Evolutionary conservation across 1,140 invertebrate genomes (phyloP), one percentile per base, ranked within the genome.

Genomic region (Euglossa dilemma): DNA sequence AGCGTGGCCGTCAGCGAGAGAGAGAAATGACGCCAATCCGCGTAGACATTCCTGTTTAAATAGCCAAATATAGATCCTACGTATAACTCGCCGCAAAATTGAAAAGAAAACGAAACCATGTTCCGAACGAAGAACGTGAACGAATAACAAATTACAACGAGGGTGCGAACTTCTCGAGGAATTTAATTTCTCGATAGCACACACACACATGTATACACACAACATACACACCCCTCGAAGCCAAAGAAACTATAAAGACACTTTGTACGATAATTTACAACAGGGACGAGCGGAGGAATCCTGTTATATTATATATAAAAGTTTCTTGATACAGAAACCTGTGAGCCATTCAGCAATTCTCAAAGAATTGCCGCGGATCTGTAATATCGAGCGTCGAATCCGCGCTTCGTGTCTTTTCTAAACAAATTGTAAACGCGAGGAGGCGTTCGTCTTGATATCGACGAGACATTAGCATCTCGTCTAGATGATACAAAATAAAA

Each of bases 11-110:
- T 47, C 18, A n/a, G 28, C n/a, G n/a, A 18, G 20, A 36, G 0
- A 18, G 7, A 12, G 64, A 8, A 64, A 64, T 45, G 36, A 7
- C 59, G 59, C 47, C 54, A 20, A 28, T 74, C 36, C 59, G 71
- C 79, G 12, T 47, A 74, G 71, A 59, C 79, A 64, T 80, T n/a
- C 72, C 50, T 80, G 36, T 78, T 74, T 74, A 64, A 74, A 80
- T 71, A 64, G 79, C 79, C 79, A 80, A 11, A 47, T 47, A 6
- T 80, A 52, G 57, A 18, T 74, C 56, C 71, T 80, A 57, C 52
- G 47, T 67, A 80, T 28, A 63, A 47, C 28, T 77, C 36, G 64
- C 45, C 14, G 9, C n/a, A 77, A 54, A n/a, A 63, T 72, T 72
- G 0, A 1, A 50, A 23, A 47, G 28, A 12, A 28, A 36, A 63